phyloP scores from a whole-genome alignment of 2,888 invertebrate species.

The Habroteleia sp. region DNA sequence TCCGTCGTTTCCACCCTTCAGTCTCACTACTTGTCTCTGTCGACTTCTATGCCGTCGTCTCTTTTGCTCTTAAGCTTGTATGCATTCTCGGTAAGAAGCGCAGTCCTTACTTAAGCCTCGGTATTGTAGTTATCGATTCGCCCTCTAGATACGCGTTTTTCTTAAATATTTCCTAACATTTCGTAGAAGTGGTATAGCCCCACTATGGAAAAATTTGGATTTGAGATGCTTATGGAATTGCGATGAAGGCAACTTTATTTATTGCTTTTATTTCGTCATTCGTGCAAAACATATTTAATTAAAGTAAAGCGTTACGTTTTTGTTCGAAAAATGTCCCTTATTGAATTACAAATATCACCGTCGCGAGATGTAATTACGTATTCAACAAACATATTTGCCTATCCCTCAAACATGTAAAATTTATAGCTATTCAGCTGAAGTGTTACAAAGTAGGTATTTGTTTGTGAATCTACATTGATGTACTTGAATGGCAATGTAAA shows the following conservation, averaged over 20 bases:
- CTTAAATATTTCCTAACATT: constrained; percentile 74
- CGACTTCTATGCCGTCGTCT: constrained; percentile 49
- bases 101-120: constrained; percentile 74
- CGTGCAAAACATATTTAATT: no score
- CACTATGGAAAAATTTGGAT: constrained; percentile 5
- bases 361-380: constrained; percentile 24
- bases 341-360: constrained; percentile 31
- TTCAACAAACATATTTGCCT: constrained; percentile 27
- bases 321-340: neutral
- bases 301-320: no score
- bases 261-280: no score
- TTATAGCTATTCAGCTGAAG: constrained; percentile 23
- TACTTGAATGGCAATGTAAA: constrained; percentile 50
- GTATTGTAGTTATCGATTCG: constrained; percentile 79
- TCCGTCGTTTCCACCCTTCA: constrained; percentile 68
- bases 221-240: no score
- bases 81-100: constrained; percentile 63
- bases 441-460: constrained; percentile 59
- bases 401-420: constrained; percentile 38
- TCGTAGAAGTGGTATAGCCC: constrained; percentile 35
- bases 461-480: constrained; percentile 48
- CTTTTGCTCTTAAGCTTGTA: constrained; percentile 50
- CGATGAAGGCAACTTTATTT: no score
- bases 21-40: constrained; percentile 60
- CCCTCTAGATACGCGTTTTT: constrained; percentile 74